Evolutionary conservation across 2,113 vertebrate species (phyloP), one percentile per base, ranked within the genome.

Genomic region (Channa argus): DNA sequence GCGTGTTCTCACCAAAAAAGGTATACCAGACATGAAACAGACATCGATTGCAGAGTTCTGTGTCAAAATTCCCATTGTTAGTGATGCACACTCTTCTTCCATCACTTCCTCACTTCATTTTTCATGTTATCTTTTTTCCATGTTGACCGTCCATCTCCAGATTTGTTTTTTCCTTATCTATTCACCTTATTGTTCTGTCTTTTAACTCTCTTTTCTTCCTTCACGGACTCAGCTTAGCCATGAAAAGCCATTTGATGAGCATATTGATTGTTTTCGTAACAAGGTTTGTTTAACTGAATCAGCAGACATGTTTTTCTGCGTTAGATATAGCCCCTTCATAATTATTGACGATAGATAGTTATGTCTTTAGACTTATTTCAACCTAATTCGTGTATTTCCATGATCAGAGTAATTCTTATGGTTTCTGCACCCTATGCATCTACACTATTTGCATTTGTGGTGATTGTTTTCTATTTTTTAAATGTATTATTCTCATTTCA

Each of bases 1-100:
- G 98, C 1, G 98, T 99, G 54, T 99, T 99, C 85, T 99, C 98
- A 9, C 98, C 98, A 36, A 99, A 99, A 95, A 99, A 99, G 98
- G 98, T 99, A 96, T 44, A 76, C 10, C 4, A 58, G 39, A 67
- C 14, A 61, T 51, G 9, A 72, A 3, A 64, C 43, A 65, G 36
- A 54, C 9, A 33, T 15, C 38, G 37, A 54, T 63, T 50, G 5
- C 2, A 0, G 3, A 0, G n/a, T 5, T 46, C 33, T 44, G 2
- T 68, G 36, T 74, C 49, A 37, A 8, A 11, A 53, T 64, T 67
- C 69, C 74, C 44, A 9, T 77, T 70, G 6, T 47, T 65, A 49
- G n/a, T 56, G 74, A 80, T 63, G 37, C 62, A 65, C 74, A 51
- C 10, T 50, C 49, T 55, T 82, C 73, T 46, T 47, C 54, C 41